A percentile compares a stretch with the other conserved stretches of the same genome.
Conservation (phyloP, 2,888 invertebrate genomes). For the Gerris lacustris region DNA sequence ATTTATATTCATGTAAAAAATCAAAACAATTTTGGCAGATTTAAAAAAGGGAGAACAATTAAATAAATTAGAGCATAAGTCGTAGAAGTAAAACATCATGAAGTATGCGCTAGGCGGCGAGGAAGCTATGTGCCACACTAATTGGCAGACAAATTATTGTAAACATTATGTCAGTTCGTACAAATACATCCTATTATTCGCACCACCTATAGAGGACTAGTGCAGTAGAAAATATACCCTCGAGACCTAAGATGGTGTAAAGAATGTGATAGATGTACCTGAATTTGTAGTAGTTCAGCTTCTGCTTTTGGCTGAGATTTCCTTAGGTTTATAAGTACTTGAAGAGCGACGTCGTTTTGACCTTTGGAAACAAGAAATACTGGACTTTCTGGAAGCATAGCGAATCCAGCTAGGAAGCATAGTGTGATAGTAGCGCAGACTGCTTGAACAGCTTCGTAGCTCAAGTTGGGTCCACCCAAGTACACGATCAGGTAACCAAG, state of each 20-base stretch:
- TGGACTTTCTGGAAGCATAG: conserved; percentile 1
- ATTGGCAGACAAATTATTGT: too few relatives aligned
- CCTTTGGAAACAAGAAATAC: background rate
- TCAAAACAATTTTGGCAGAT: too few relatives aligned
- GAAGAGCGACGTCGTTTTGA: background rate
- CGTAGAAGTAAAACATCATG: too few relatives aligned
- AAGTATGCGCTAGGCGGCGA: too few relatives aligned
- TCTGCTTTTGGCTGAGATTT: conserved; percentile 2
- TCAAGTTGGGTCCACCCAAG: background rate
- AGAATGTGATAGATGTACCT: background rate
- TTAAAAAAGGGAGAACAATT: too few relatives aligned
- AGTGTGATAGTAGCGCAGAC: background rate
- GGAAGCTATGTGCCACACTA: too few relatives aligned
- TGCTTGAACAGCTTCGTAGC: background rate
- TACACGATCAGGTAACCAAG: conserved; percentile 4
- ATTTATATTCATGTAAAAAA: too few relatives aligned
- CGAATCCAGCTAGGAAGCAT: background rate
- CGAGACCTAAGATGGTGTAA: background rate
- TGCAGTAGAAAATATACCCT: too few relatives aligned
- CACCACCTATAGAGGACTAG: too few relatives aligned
- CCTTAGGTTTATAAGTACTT: background rate
- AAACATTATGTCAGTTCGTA: too few relatives aligned
- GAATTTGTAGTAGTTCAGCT: background rate
- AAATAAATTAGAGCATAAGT: too few relatives aligned
- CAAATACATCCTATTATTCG: too few relatives aligned